Evolutionary conservation across 2,888 invertebrate genomes (phyloP).

Genomic region (Hirudinaria manillensis): DNA sequence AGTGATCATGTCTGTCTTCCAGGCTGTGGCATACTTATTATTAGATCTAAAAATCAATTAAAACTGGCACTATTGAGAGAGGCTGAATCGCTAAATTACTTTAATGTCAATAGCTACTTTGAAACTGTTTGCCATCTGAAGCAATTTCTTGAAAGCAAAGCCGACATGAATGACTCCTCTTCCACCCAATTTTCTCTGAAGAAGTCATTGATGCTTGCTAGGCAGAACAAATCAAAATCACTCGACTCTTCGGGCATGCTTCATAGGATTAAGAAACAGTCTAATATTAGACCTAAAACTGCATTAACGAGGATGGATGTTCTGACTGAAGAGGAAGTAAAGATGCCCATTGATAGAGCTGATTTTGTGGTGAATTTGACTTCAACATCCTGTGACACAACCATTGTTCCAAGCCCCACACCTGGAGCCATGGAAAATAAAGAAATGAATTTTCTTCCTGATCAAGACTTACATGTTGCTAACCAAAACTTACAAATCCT

Average conservation of each 20-base stretch:
- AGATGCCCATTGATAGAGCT: too few relatives aligned
- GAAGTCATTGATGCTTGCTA: not conserved
- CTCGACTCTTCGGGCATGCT: constrained; percentile 21
- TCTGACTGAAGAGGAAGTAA: not conserved
- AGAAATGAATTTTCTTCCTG: not conserved
- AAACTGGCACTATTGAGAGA: not conserved
- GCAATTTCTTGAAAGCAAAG: not conserved
- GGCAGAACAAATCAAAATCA: constrained; percentile 15
- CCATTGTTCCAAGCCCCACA: not conserved
- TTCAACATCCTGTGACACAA: not conserved
- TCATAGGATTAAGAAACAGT: not conserved
- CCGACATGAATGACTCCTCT: too few relatives aligned
- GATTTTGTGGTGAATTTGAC: not conserved
- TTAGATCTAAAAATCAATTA: constrained; percentile 19
- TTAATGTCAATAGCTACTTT: not conserved
- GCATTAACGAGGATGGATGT: not conserved
- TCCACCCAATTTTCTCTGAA: too few relatives aligned
- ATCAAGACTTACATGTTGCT: not conserved
- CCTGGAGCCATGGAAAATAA: not conserved
- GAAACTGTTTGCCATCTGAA: not conserved
- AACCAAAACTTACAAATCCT: too few relatives aligned
- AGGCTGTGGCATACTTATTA: constrained; percentile 17
- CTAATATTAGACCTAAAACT: too few relatives aligned
- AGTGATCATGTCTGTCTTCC: constrained; percentile 18
- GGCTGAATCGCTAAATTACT: not conserved